Base-by-base conservation (phyloP, 1,140 invertebrate species). In the Medauroidea extradentata region DNA sequence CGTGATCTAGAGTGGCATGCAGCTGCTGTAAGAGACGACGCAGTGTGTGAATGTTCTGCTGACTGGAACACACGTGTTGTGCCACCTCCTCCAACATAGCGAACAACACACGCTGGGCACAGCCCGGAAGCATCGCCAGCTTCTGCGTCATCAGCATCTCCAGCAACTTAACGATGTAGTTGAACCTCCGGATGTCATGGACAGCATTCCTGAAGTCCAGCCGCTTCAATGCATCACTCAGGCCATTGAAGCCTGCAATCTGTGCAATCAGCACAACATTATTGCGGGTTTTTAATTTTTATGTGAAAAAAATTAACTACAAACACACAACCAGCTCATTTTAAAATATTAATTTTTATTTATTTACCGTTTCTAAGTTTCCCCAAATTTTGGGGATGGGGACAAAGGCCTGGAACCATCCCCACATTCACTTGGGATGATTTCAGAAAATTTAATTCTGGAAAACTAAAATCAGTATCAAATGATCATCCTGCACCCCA, bases 141-240 rank as follows among this genome's bases (percentile, higher is more conserved):
- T 88, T 88, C 71, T 93, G 88, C 44, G 89, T 87, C 29, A 98
- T 87, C 41, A 98, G 78, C 25, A 98, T 79, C 70, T 94, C 88
- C 53, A 98, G 76, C 34, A 99, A 79, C 65, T 94, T 93, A 69
- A 92, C 95, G 65, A 98, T 94, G 75, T 98, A 99, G 75, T 96
- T 96, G 76, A 98, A 98, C 53, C 96, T 81, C 52, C 94, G 84
- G 14, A 91, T 90, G 77, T 99, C 95, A 55, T 89, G 87, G 27
- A 97, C 94, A 2, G 96, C 95, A 59, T 91, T 93, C 54, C 90
- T 85, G 78, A 98, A 94, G 75, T 99, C 96, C 41, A 99, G 76
- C 57, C 91, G 85, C 69, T 94, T 91, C 16, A 99, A 87, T 1
- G 94, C 95, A 76, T 99, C 96, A 66, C 91, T 93, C 38, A 99